Conservation (phyloP, 2,113 vertebrate species). For the Cephalopterus ornatus region DNA sequence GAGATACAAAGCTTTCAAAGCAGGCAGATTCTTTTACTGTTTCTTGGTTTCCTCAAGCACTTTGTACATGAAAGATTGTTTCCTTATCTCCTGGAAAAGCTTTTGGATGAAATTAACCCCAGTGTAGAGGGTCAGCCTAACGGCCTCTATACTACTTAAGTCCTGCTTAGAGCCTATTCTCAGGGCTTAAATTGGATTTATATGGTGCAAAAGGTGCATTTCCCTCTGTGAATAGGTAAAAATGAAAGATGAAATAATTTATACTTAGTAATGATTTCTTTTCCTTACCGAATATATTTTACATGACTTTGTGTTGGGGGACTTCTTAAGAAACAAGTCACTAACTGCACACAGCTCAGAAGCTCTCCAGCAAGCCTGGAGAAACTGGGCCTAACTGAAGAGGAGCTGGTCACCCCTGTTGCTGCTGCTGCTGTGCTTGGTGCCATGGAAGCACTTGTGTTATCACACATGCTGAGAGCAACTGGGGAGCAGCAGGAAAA, state of each 20-base stretch:
- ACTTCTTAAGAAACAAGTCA: background rate
- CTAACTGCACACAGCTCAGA: background rate
- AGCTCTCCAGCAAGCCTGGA: background rate
- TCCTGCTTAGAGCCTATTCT: constrained; percentile 49
- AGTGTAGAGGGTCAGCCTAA: constrained; percentile 44
- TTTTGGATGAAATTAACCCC: constrained; percentile 65
- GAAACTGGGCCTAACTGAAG: background rate
- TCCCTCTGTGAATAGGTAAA: background rate
- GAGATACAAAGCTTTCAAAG: constrained; percentile 62
- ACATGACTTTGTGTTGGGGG: background rate
- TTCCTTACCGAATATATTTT: background rate
- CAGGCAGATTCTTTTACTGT: constrained; percentile 61
- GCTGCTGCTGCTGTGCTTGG: background rate
- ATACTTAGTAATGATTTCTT: background rate
- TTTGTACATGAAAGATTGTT: constrained; percentile 63
- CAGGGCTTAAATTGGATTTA: constrained; percentile 49
- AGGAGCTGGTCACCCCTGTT: background rate
- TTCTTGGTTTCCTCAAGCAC: constrained; percentile 66
- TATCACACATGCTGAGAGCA: background rate
- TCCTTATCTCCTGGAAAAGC: constrained; percentile 65
- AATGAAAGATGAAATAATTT: background rate
- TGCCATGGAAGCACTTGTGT: fast-evolving
- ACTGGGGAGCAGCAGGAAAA: background rate
- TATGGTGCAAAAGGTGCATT: background rate
- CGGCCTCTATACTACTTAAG: background rate